Evolutionary conservation across 2,113 vertebrate genomes (phyloP).

Genomic region (Fukomys damarensis): DNA sequence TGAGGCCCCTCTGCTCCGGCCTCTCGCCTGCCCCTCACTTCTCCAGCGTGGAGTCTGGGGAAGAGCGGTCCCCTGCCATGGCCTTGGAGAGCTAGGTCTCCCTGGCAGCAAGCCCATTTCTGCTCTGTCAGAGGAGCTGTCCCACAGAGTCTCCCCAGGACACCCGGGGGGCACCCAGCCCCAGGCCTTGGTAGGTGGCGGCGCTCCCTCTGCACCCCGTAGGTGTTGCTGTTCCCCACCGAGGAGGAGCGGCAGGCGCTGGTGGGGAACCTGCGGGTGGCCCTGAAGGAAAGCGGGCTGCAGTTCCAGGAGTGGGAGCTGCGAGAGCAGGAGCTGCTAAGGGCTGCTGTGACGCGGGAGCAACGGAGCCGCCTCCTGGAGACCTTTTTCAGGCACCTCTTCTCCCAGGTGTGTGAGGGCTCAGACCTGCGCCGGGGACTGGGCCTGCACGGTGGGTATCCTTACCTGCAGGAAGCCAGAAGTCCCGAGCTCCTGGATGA

Average conservation of each 20-base stretch:
- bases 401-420: constrained; percentile 88
- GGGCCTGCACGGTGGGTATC: neutral
- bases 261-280: constrained; percentile 80
- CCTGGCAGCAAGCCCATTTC: neutral
- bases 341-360: constrained; percentile 89
- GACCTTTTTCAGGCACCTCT: constrained; percentile 93
- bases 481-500: neutral
- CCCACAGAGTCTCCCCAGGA: neutral
- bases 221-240: constrained; percentile 91
- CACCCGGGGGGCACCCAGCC: neutral
- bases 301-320: constrained; percentile 85
- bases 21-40: neutral
- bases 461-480: neutral
- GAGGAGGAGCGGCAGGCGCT: constrained; percentile 87
- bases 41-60: neutral
- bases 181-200: neutral
- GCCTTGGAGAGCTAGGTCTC: neutral
- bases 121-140: neutral
- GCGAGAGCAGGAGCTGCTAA: constrained; percentile 89
- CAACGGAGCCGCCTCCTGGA: constrained; percentile 92
- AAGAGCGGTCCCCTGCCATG: neutral
- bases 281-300: constrained; percentile 79
- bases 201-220: neutral
- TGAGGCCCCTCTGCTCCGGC: neutral
- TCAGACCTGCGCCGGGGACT: neutral